A percentile compares a stretch with the other conserved stretches of the same genome.
phyloP scores from a whole-genome alignment of 2,888 invertebrate species.

The Ephialtes manifestator region DNA sequence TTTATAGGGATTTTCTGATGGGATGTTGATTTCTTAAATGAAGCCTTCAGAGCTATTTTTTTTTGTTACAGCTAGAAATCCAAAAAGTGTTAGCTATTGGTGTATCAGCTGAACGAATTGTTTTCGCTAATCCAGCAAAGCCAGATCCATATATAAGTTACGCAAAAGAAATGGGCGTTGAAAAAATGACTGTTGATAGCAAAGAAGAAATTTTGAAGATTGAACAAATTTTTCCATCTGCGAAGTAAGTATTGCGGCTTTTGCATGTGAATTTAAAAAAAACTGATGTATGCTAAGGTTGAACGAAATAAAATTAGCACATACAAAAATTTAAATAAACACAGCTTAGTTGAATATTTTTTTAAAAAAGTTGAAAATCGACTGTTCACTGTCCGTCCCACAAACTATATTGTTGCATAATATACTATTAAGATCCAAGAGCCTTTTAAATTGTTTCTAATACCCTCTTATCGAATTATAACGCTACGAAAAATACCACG shows the following conservation, averaged over 20 bases:
- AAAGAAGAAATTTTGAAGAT: conserved; percentile 88
- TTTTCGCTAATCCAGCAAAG: conserved; percentile 89
- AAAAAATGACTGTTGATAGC: conserved; percentile 88
- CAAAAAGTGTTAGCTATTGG: conserved; percentile 86
- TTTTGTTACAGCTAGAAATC: conserved; percentile 86
- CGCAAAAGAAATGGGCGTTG: conserved; percentile 86
- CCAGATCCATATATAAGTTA: conserved; percentile 87
- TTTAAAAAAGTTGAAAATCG: too few relatives aligned
- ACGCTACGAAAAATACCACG: not conserved
- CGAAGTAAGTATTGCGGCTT: conserved; percentile 81
- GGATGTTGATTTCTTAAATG: not conserved
- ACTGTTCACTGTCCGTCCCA: too few relatives aligned
- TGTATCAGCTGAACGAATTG: conserved; percentile 86
- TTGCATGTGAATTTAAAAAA: too few relatives aligned
- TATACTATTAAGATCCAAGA: too few relatives aligned
- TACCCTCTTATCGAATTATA: not conserved
- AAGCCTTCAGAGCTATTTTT: not conserved
- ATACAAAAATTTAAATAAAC: too few relatives aligned
- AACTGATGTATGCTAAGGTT: too few relatives aligned
- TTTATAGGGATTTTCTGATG: not conserved
- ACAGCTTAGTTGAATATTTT: too few relatives aligned
- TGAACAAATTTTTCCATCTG: conserved; percentile 86
- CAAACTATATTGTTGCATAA: too few relatives aligned
- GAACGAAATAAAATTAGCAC: too few relatives aligned
- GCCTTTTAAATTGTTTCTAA: too few relatives aligned